phyloP scores from a whole-genome alignment of 2,113 vertebrate species.

The Cryptotis parvus region DNA sequence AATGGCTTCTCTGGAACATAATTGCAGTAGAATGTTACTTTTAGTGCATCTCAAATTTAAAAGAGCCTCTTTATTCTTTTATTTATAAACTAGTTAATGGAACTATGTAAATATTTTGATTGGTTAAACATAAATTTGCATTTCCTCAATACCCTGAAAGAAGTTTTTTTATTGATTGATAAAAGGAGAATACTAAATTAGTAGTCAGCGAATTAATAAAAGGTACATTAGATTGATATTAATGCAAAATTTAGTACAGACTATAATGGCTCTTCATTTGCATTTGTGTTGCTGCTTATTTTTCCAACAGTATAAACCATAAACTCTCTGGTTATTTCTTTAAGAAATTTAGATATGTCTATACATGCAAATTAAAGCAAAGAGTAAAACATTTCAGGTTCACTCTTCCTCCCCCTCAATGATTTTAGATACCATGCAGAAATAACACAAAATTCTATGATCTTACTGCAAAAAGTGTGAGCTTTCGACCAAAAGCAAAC shows the following conservation, averaged over 20 bases:
- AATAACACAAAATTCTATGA: not conserved
- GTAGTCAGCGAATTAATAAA: conserved; percentile 36
- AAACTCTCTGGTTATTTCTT: not conserved
- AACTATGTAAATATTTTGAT: conserved; percentile 45
- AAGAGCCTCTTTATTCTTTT: conserved; percentile 11
- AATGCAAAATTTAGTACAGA: not conserved
- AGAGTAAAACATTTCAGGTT: conserved; percentile 3
- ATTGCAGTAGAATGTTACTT: not conserved
- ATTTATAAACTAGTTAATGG: not conserved
- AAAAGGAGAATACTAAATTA: conserved; percentile 13
- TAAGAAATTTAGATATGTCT: not conserved
- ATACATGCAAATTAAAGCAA: not conserved
- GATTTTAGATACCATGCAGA: not conserved
- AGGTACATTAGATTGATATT: not conserved
- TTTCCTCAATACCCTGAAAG: conserved; percentile 43
- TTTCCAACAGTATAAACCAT: conserved; percentile 11
- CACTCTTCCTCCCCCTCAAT: not conserved
- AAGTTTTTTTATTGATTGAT: not conserved
- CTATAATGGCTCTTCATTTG: not conserved
- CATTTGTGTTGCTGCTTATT: not conserved
- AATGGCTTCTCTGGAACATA: too few species aligned
- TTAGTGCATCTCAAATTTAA: conserved; percentile 51
- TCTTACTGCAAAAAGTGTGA: not conserved
- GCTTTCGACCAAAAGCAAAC: not conserved
- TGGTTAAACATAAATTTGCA: conserved; percentile 25